Evolutionary conservation across 2,797 vertebrate species (phyloP).

Genomic region (Hyperoplus lanceolatus): DNA sequence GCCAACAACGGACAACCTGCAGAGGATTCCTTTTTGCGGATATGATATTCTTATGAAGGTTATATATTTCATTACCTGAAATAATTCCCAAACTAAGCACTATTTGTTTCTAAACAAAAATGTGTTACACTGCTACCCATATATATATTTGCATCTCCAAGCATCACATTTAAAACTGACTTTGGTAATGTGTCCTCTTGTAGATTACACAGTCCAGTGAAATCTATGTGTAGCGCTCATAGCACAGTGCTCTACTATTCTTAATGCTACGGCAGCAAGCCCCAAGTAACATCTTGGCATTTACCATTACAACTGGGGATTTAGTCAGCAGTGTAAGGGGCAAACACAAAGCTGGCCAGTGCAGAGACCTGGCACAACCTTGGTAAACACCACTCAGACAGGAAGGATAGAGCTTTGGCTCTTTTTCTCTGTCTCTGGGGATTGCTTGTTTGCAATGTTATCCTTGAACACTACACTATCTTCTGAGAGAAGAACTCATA

Average conservation of each 20-base stretch:
- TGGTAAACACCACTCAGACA: slow-evolving; percentile 69
- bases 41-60: neutral
- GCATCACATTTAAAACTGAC: slow-evolving; percentile 7
- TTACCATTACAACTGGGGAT: slow-evolving; percentile 36
- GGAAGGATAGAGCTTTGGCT: slow-evolving; percentile 51
- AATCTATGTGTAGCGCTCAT: neutral
- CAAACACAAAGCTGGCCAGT: slow-evolving; percentile 62
- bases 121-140: neutral
- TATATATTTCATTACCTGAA: neutral
- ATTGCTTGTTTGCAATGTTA: neutral
- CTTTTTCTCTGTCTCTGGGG: slow-evolving; percentile 1
- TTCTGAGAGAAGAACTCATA: no score
- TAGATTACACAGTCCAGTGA: neutral
- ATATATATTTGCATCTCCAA: slow-evolving; percentile 14
- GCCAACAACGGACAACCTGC: neutral
- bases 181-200: neutral
- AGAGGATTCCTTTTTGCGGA: neutral
- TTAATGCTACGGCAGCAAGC: slow-evolving; percentile 29
- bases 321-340: slow-evolving; percentile 45
- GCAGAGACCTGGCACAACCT: slow-evolving; percentile 66
- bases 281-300: slow-evolving; percentile 22
- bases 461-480: no score
- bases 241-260: neutral
- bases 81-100: neutral
- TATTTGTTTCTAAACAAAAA: neutral